Base-by-base conservation (phyloP, 2,113 vertebrate species). In the Chloebia gouldiae region DNA sequence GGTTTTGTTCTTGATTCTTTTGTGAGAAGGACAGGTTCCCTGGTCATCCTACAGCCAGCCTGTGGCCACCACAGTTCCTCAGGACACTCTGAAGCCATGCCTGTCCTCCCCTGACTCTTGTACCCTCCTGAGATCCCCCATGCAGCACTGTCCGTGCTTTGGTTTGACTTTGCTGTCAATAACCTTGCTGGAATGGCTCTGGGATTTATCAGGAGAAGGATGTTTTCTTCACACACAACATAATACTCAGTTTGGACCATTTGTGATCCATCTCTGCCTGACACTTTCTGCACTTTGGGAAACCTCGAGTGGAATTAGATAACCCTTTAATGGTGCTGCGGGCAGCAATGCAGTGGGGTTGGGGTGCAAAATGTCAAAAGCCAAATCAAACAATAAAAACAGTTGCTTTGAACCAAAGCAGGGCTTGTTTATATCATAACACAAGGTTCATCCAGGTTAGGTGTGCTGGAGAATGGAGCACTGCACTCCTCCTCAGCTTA, bases 81-180 rank as follows among this genome's bases (percentile, higher is more conserved):
- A 3, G 50, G 66, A 30, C 15, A 25, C 20, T 9, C 7, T 1
- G 1, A 65, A 63, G 45, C 45, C 35, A 1, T 10, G 11, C 2
- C 15, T 60, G 57, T 33, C n/a, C 51, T 56, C 18, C 22, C 44
- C 31, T 83, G 14, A 24, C n/a, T 72, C 21, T 18, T 82, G 69
- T 37, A 6, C 50, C 72, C 20, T 72, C 28, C 69, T 22, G 61
- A 95, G 72, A 93, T 35, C 27, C 44, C 57, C 3, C 59, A 1
- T 25, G 63, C 27, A 88, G 54, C 60, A 12, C 49, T n/a, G 21
- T 21, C 39, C 12, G 1, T 86, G 69, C 42, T 72, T 86, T 6
- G 2, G n/a, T 79, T 86, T 85, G 95, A 89, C 17, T 69, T 81
- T 73, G 40, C 95, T 92, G 91, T 78, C 96, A 88, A 65, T 96